These are phyloP conservation scores for Platycheirus albimanus DNA, from an alignment of 2,888 invertebrate genomes.

Conservation along the genomic window DNA sequence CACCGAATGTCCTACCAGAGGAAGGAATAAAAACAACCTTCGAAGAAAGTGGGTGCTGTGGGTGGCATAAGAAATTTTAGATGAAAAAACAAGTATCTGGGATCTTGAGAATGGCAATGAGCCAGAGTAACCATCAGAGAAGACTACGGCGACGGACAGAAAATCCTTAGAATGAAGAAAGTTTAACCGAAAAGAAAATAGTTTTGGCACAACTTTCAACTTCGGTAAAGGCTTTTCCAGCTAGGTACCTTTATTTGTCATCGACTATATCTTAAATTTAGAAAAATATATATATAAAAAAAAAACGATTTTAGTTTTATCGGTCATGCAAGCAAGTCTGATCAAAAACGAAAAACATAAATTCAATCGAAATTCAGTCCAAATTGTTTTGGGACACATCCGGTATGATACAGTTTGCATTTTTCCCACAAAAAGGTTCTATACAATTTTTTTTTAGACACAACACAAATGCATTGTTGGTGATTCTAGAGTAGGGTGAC, in stretches of 20 bases:
- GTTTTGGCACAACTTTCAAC: slow-evolving; percentile 49
- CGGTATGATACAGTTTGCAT: slow-evolving; percentile 40
- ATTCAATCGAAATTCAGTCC: slow-evolving; percentile 31
- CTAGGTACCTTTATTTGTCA: slow-evolving; percentile 17
- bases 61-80: slow-evolving; percentile 1
- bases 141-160: slow-evolving; percentile 15
- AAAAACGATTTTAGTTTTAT: not conserved
- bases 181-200: slow-evolving; percentile 36
- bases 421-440: slow-evolving; percentile 17
- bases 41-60: not conserved
- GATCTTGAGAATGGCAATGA: slow-evolving; percentile 54
- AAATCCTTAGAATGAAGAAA: slow-evolving; percentile 47
- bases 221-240: slow-evolving; percentile 31
- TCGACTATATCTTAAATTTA: slow-evolving; percentile 14
- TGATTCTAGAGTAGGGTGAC: not conserved
- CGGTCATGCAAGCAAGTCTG: slow-evolving; percentile 1
- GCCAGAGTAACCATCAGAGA: slow-evolving; percentile 55
- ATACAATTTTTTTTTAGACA: not conserved
- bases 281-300: not conserved
- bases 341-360: slow-evolving; percentile 17
- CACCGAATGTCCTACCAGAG: slow-evolving; percentile 11
- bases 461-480: not conserved
- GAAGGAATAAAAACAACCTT: slow-evolving; percentile 4
- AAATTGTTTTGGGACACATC: slow-evolving; percentile 51
- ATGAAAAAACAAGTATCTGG: slow-evolving; percentile 35